Base-by-base conservation (phyloP, 2,113 vertebrate species). In the Calonectris borealis region DNA sequence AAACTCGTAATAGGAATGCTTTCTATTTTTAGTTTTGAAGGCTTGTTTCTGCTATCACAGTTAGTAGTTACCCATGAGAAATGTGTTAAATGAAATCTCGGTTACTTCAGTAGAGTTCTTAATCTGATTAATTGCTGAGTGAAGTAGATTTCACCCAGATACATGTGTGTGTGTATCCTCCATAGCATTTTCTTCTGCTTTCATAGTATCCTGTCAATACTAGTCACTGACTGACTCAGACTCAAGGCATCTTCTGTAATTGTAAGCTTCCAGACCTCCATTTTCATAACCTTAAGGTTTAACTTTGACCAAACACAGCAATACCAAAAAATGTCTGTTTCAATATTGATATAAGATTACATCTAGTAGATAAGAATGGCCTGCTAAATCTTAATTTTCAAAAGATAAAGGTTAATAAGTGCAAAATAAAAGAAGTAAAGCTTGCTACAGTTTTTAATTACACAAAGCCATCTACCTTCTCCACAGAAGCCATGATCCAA, bases 101-200 rank as follows among this genome's bases (percentile, higher is more conserved):
- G 46, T 94, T 94, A 60, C 81, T 90, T 94, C 86, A 77, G 46
- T 76, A 62, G 42, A 24, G 13, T 80, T 77, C 70, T 80, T 93
- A 78, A 81, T 93, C 82, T 81, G 68, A 90, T 95, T 95, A 95
- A 94, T 93, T 90, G 51, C 60, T 75, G 49, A 76, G 29, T 52
- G 48, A 90, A 91, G 64, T 60, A 87, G 84, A 81, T 91, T 93
- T 93, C 75, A 88, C 62, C 17, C 24, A 83, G 71, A 78, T 58
- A 83, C 4, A 2, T 36, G 6, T 11, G 15, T 71, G 12, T 60
- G 11, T 69, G 36, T 88, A 16, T 19, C 13, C 51, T 80, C 54
- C 11, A 51, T 19, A 70, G 25, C 19, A 22, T 73, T 91, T 94
- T 93, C 44, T 91, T 72, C 48, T 94, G n/a, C n/a, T 69, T 87